A percentile compares a stretch with the other conserved stretches of the same genome.
phyloP scores from a whole-genome alignment of 1,140 invertebrate species.

The Andrena cerasifolii region DNA sequence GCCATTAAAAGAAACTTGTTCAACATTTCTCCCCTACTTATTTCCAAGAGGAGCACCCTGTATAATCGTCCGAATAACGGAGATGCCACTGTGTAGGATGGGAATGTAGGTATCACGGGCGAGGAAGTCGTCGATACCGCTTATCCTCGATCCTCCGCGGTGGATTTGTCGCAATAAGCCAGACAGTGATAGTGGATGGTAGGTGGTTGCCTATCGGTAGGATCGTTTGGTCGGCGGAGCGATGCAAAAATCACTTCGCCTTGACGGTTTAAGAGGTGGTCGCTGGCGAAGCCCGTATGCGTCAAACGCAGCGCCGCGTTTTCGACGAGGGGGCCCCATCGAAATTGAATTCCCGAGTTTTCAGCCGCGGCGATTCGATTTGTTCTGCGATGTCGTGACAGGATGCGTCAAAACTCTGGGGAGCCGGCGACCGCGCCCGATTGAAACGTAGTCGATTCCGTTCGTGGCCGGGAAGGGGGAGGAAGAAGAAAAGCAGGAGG shows the following conservation, averaged over 20 bases:
- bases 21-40: too few species aligned
- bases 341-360: conserved; percentile 62
- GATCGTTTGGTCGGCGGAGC: too few species aligned
- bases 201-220: neutral
- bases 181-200: neutral
- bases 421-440: neutral
- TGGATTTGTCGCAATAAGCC: conserved; percentile 4
- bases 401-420: conserved; percentile 39
- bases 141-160: neutral
- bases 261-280: neutral
- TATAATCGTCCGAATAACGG: too few species aligned
- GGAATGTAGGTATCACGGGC: too few species aligned
- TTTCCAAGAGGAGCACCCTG: too few species aligned
- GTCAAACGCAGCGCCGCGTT: conserved; percentile 46
- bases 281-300: conserved; percentile 2
- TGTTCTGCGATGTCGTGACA: conserved; percentile 50
- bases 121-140: too few species aligned
- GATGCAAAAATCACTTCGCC: conserved; percentile 22
- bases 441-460: neutral
- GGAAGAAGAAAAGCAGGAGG: neutral
- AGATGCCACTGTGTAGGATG: too few species aligned
- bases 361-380: conserved; percentile 56
- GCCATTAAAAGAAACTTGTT: too few species aligned
- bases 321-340: conserved; percentile 17
- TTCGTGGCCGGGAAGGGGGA: neutral